Evolutionary conservation across 2,888 invertebrate genomes (phyloP).

Genomic region (Leucozona laternaria): DNA sequence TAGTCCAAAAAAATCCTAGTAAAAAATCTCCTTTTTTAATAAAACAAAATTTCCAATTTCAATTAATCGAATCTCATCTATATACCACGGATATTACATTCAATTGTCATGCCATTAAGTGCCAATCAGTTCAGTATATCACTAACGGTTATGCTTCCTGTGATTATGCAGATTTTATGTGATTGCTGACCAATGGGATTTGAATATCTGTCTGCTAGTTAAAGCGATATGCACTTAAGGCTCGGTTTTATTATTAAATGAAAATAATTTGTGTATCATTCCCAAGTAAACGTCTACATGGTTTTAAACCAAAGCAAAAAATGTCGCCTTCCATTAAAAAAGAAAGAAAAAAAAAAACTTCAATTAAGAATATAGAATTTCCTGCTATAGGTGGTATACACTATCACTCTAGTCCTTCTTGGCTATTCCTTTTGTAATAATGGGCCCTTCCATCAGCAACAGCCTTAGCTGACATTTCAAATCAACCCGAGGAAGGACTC

Average conservation of each 20-base stretch:
- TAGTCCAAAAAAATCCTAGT: background rate
- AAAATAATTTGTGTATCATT: slow-evolving; percentile 37
- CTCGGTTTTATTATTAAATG: slow-evolving; percentile 15
- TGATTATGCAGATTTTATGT: slow-evolving; percentile 19
- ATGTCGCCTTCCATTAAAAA: slow-evolving; percentile 4
- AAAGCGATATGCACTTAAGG: slow-evolving; percentile 40
- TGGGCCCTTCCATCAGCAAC: slow-evolving; percentile 60
- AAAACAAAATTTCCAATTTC: background rate
- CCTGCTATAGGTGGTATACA: background rate
- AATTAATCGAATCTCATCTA: background rate
- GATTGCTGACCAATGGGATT: slow-evolving; percentile 36
- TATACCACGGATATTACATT: background rate
- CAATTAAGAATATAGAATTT: slow-evolving; percentile 29
- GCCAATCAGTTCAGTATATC: slow-evolving; percentile 15
- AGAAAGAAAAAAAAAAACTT: background rate
- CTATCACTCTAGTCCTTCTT: slow-evolving; percentile 18
- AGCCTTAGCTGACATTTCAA: slow-evolving; percentile 56
- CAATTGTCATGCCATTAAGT: slow-evolving; percentile 43
- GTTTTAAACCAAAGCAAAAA: slow-evolving; percentile 34
- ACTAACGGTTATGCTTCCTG: background rate
- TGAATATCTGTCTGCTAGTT: slow-evolving; percentile 11
- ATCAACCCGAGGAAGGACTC: slow-evolving; percentile 15
- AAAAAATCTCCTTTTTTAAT: background rate
- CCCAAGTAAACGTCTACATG: background rate
- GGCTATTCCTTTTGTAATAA: slow-evolving; percentile 56